Percentiles rank a stretch among this genome's conserved stretches.
These are phyloP conservation scores for Branchipolynoe longqiensis DNA, from an alignment of 2,888 invertebrate species.

Conservation along the genomic window DNA sequence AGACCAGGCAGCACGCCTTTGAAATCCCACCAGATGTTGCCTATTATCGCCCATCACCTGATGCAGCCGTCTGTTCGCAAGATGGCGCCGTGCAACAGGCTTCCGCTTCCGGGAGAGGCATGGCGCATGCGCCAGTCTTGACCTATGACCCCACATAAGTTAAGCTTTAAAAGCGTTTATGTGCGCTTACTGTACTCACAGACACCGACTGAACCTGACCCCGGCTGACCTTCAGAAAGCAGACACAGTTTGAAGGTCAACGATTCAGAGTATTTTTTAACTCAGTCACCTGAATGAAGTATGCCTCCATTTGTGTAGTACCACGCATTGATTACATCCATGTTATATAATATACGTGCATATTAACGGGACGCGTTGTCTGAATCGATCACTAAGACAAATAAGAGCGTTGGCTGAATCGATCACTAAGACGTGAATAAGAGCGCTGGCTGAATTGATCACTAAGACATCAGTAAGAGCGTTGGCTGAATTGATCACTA, in stretches of 20 bases:
- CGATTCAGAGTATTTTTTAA: too few relatives aligned
- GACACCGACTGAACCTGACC: too few relatives aligned
- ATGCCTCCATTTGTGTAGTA: background rate
- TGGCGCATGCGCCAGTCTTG: background rate
- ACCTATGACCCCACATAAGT: too few relatives aligned
- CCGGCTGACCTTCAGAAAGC: too few relatives aligned
- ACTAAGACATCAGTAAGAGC: too few relatives aligned
- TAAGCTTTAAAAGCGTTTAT: too few relatives aligned
- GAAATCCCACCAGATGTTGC: background rate
- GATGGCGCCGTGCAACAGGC: constrained; percentile 5
- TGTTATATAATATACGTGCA: background rate
- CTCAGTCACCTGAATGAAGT: too few relatives aligned
- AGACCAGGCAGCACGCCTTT: too few relatives aligned
- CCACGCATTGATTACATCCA: background rate
- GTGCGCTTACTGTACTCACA: too few relatives aligned
- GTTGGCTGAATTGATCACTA: too few relatives aligned
- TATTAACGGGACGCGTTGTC: background rate
- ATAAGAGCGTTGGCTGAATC: background rate
- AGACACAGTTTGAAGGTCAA: too few relatives aligned
- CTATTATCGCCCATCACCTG: constrained; percentile 10
- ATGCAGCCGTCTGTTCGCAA: background rate
- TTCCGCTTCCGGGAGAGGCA: constrained; percentile 3
- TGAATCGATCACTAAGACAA: background rate
- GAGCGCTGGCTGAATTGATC: too few relatives aligned
- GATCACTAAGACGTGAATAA: background rate